Percentiles rank a stretch among this genome's conserved stretches.
These are phyloP conservation scores for Columba janthina DNA, from an alignment of 2,113 vertebrate genomes.

Conservation along the genomic window DNA sequence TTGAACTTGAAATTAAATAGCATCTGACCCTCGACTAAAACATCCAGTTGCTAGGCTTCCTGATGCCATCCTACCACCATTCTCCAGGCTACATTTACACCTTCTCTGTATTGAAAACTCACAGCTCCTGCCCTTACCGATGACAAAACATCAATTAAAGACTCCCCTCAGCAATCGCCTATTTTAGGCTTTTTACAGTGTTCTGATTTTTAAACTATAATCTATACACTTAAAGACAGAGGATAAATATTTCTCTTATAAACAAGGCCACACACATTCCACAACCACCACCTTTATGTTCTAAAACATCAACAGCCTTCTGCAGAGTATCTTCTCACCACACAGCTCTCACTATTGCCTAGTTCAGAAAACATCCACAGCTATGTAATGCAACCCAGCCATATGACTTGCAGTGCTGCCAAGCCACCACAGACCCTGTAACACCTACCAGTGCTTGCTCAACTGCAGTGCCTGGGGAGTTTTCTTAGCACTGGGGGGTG, in stretches of 20 bases:
- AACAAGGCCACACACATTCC: not conserved
- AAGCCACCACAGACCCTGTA: rapidly evolving
- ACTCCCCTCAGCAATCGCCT: not conserved
- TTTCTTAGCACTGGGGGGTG: not conserved
- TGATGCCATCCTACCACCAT: not conserved
- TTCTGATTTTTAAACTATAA: not conserved
- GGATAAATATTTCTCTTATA: not conserved
- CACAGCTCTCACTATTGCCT: not conserved
- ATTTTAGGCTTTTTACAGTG: not conserved
- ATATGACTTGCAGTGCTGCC: not conserved
- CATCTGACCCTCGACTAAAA: not conserved
- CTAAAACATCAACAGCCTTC: not conserved
- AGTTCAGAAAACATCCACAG: not conserved
- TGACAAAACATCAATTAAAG: not conserved
- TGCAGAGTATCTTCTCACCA: not conserved
- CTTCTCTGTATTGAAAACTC: not conserved
- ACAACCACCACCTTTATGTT: not conserved
- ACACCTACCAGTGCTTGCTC: not conserved
- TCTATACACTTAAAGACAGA: not conserved
- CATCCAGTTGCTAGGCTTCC: not conserved
- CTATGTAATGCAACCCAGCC: not conserved
- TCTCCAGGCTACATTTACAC: not conserved
- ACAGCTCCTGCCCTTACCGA: not conserved
- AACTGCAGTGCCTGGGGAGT: not conserved
- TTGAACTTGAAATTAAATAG: slow-evolving; percentile 1